Evolutionary conservation across 2,888 invertebrate genomes (phyloP).

Genomic region (Cheilosia variabilis): DNA sequence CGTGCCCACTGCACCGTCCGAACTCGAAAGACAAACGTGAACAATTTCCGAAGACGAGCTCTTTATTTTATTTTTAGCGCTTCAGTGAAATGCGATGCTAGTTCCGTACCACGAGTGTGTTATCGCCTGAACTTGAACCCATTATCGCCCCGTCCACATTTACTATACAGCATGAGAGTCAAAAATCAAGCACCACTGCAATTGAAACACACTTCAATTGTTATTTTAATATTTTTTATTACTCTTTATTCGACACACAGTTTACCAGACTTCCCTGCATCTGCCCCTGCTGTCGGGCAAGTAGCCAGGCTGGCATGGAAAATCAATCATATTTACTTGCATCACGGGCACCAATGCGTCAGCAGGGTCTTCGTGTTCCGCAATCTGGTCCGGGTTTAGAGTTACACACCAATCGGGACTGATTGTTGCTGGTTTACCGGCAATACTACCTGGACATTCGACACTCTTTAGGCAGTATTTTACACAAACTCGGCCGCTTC

Average conservation of each 20-base stretch:
- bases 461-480: conserved; percentile 80
- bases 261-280: conserved; percentile 81
- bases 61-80: no score
- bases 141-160: no score
- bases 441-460: conserved; percentile 76
- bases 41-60: no score
- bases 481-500: conserved; percentile 77
- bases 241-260: neutral
- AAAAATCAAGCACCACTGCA: neutral
- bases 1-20: no score
- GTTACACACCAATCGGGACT: conserved; percentile 78
- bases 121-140: no score
- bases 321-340: conserved; percentile 82
- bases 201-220: neutral
- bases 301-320: conserved; percentile 82
- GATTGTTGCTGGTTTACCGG: conserved; percentile 69
- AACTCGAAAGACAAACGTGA: no score
- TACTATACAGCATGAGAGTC: no score
- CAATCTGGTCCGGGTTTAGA: conserved; percentile 77
- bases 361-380: conserved; percentile 9
- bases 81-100: no score
- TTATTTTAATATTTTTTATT: neutral
- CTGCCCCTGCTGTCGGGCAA: conserved; percentile 81
- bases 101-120: no score
- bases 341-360: conserved; percentile 56